phyloP scores from a whole-genome alignment of 2,888 invertebrate species.

The Eretmocerus hayati region DNA sequence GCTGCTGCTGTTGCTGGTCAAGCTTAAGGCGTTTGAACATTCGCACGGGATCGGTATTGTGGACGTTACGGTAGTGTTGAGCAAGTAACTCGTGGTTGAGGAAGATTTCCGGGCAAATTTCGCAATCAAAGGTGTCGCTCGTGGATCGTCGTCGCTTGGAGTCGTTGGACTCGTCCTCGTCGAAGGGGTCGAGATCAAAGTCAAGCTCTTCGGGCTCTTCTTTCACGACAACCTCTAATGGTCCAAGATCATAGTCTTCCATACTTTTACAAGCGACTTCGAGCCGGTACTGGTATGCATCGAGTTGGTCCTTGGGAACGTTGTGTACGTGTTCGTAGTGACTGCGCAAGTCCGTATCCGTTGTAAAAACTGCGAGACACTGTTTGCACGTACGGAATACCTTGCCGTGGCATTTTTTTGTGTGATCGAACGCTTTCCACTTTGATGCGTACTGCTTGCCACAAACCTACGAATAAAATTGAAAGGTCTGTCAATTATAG shows the following conservation, averaged over 20 bases:
- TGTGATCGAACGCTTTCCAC: constrained; percentile 56
- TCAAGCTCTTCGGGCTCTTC: constrained; percentile 43
- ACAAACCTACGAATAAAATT: constrained; percentile 42
- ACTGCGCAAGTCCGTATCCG: constrained; percentile 48
- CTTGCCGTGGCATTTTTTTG: constrained; percentile 54
- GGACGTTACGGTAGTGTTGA: constrained; percentile 41
- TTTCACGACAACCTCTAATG: constrained; percentile 34
- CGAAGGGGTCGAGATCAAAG: constrained; percentile 32
- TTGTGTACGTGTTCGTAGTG: constrained; percentile 49
- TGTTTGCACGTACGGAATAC: constrained; percentile 54
- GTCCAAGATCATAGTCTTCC: constrained; percentile 28
- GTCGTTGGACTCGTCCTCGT: constrained; percentile 30
- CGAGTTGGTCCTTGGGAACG: constrained; percentile 41
- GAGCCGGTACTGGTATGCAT: constrained; percentile 37
- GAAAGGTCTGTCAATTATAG: no score
- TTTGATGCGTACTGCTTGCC: constrained; percentile 56
- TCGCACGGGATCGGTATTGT: constrained; percentile 37
- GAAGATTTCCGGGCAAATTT: constrained; percentile 43
- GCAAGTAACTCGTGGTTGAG: constrained; percentile 36
- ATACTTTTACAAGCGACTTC: constrained; percentile 28
- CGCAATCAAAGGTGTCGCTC: constrained; percentile 40
- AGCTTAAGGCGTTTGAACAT: constrained; percentile 31
- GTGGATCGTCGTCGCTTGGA: constrained; percentile 33
- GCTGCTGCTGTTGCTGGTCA: no score
- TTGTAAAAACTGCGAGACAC: constrained; percentile 55